Conservation (phyloP, 2,113 vertebrate genomes). For the Antechinus stuartii region DNA sequence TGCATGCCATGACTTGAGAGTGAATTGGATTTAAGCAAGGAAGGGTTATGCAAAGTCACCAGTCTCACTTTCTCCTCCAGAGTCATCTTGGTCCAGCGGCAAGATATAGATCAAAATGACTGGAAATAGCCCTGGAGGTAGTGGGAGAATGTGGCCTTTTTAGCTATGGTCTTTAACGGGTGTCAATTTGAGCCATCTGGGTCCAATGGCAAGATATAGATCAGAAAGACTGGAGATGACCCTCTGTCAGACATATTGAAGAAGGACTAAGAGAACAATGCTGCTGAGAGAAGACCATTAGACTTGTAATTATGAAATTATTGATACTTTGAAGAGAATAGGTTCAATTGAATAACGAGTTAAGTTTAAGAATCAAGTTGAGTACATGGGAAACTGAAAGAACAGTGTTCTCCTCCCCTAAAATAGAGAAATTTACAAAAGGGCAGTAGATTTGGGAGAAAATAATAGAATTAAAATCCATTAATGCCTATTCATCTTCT, state of each 20-base stretch:
- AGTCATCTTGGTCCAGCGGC: too few relatives aligned
- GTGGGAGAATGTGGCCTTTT: too few relatives aligned
- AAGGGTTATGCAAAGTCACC: too few relatives aligned
- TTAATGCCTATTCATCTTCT: background rate
- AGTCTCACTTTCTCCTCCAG: too few relatives aligned
- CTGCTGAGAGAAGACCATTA: background rate
- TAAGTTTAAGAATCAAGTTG: background rate
- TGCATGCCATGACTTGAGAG: too few relatives aligned
- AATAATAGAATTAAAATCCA: background rate
- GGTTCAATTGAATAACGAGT: background rate
- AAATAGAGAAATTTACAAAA: background rate
- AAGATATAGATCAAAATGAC: too few relatives aligned
- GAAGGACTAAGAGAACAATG: background rate
- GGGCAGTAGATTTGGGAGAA: background rate
- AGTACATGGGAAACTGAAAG: background rate
- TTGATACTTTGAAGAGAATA: background rate
- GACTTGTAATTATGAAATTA: background rate
- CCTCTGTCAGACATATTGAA: background rate
- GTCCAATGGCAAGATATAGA: too few relatives aligned
- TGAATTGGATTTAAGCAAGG: too few relatives aligned
- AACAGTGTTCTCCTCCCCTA: background rate
- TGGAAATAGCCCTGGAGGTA: too few relatives aligned
- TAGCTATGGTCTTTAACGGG: too few relatives aligned
- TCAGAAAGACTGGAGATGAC: too few relatives aligned
- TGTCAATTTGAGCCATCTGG: too few relatives aligned